A percentile compares a stretch with the other conserved stretches of the same genome.
Conservation (phyloP, 2,113 vertebrate genomes). For the Clupea harengus region DNA sequence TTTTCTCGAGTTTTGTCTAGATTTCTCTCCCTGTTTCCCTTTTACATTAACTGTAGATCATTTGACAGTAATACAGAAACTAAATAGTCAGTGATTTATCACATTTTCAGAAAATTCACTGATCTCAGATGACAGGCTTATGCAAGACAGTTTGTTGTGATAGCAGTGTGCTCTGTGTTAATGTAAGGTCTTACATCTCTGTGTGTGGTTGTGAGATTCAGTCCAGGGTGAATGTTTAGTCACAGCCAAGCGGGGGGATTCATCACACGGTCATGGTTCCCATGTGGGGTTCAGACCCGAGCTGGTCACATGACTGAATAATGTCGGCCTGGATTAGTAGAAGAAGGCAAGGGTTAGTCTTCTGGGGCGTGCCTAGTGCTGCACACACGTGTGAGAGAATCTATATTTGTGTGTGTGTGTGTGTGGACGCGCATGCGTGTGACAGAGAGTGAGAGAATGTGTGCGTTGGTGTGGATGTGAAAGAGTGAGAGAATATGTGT, state of each 20-base stretch:
- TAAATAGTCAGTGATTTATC: neutral
- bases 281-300: neutral
- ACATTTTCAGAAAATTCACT: too few relatives aligned
- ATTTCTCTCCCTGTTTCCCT: neutral
- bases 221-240: neutral
- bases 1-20: neutral
- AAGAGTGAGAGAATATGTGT: neutral
- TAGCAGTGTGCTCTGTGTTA: neutral
- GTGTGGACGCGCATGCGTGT: neutral
- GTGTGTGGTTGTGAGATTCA: neutral
- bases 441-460: neutral
- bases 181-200: neutral
- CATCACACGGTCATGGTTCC: neutral
- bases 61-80: neutral
- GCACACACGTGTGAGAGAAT: conserved; percentile 31
- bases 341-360: neutral
- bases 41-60: neutral
- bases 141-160: neutral
- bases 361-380: neutral
- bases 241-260: neutral
- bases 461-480: neutral
- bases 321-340: neutral
- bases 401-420: neutral
- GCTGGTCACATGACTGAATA: neutral
- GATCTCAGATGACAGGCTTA: neutral